Conservation (phyloP, 1,140 invertebrate species). For the Bicyclus anynana region DNA sequence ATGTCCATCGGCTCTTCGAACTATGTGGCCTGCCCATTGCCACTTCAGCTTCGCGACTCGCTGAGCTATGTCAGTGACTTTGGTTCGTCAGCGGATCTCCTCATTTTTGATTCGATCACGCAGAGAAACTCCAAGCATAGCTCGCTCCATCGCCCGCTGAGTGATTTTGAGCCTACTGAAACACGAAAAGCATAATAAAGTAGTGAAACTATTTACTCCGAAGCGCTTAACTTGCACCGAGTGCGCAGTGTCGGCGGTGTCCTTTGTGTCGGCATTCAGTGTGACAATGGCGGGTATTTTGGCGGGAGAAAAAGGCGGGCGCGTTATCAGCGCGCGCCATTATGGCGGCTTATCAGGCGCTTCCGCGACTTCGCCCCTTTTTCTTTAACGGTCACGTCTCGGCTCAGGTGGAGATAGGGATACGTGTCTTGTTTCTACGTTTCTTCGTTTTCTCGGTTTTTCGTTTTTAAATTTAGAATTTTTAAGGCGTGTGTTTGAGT, state of each 20-base stretch:
- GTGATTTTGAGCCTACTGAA: too few relatives aligned
- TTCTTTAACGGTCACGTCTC: constrained; percentile 74
- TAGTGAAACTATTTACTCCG: too few relatives aligned
- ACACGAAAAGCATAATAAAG: too few relatives aligned
- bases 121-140: too few relatives aligned
- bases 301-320: constrained; percentile 74
- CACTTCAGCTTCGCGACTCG: too few relatives aligned
- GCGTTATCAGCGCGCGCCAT: constrained; percentile 71
- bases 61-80: too few relatives aligned
- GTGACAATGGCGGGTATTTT: constrained; percentile 62
- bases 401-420: constrained; percentile 56
- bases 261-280: constrained; percentile 61
- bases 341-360: constrained; percentile 74
- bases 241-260: constrained; percentile 38
- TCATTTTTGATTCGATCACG: too few relatives aligned
- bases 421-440: constrained; percentile 50
- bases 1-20: too few relatives aligned
- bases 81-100: too few relatives aligned
- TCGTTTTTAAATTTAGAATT: background rate
- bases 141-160: too few relatives aligned
- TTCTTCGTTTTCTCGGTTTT: background rate
- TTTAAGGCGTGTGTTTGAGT: too few relatives aligned
- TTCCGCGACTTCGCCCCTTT: constrained; percentile 71
- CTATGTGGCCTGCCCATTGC: too few relatives aligned
- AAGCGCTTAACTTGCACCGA: background rate